Evolutionary conservation across 2,797 vertebrate genomes (phyloP), one percentile per base, ranked within the genome.

Genomic region (Lagocephalus sceleratus): DNA sequence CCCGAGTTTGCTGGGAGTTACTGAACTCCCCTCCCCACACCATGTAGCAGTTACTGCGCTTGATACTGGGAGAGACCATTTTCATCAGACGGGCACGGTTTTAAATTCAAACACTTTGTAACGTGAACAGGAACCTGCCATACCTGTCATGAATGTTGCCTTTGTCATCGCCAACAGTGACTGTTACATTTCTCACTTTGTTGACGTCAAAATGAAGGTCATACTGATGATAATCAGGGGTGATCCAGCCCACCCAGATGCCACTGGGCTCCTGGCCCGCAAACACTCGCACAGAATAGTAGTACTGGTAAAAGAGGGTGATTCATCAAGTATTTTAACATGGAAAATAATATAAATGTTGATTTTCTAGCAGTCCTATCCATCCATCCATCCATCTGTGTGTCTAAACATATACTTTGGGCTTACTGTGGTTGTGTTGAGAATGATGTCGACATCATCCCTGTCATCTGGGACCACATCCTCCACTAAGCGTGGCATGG

Each of bases 1-100:
- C 92, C 11, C 95, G 91, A 0, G 94, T 92, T 76, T 98, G 95
- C 66, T 95, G 95, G 10, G 92, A 91, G 20, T 86, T 89, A 78
- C 92, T 88, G 23, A 97, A 96, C 78, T 97, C 95, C 7, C 95
- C 95, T 0, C 94, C 95, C 83, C 94, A 98, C 1, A 97, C 94
- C 94, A 97, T 96, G 88, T 97, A 98, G 84, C 95, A 98, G 84
- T 96, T 97, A 81, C 94, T 95, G 57, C 95, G 91, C 66, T 96
- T 97, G 68, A 97, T 94, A 81, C 95, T 98, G 75, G 39, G 44
- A 1, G 29, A 1, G 16, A 22, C 0, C 15, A 0, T 1, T 45
- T 39, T 11, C 15, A 35, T 35, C 32, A 35, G 12, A 14, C 14
- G 12, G 32, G 32, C 14, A 3, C 1, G 9, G 14, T 35, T 5